Evolutionary conservation across 2,113 vertebrate species (phyloP).

Genomic region (Macquaria ambigua): DNA sequence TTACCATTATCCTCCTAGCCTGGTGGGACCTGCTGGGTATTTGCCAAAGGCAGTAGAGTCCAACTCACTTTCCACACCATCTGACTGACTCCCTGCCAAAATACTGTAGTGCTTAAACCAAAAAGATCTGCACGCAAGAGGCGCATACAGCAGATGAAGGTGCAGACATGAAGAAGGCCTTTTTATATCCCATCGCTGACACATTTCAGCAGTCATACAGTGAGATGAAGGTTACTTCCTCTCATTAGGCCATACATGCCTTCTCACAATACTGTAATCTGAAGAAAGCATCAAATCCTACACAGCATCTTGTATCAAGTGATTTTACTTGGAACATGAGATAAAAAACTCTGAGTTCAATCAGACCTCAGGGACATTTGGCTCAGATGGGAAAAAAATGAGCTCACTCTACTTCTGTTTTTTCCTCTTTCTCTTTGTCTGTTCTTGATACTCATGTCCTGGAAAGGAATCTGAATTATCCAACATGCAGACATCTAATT

Average conservation of each 20-base stretch:
- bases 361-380: constrained; percentile 49
- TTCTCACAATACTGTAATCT: constrained; percentile 35
- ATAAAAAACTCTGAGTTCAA: constrained; percentile 33
- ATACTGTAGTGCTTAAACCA: constrained; percentile 21
- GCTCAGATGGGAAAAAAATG: constrained; percentile 11
- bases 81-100: constrained; percentile 44
- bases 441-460: background rate
- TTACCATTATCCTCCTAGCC: constrained; percentile 62
- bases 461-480: background rate
- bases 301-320: constrained; percentile 17
- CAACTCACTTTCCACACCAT: constrained; percentile 32
- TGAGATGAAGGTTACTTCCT: constrained; percentile 32
- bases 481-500: background rate
- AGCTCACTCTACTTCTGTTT: background rate
- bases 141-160: constrained; percentile 41
- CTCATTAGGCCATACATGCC: constrained; percentile 29
- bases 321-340: constrained; percentile 24
- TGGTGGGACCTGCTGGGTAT: constrained; percentile 36
- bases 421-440: background rate
- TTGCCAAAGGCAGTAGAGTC: constrained; percentile 34
- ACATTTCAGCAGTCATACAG: constrained; percentile 30
- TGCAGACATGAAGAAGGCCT: constrained; percentile 39
- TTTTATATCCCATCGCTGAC: constrained; percentile 42
- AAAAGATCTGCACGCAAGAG: constrained; percentile 41
- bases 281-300: constrained; percentile 18